These are phyloP conservation scores for Psittacara wagleri DNA, from an alignment of 2,113 vertebrate species.

Conservation along the genomic window DNA sequence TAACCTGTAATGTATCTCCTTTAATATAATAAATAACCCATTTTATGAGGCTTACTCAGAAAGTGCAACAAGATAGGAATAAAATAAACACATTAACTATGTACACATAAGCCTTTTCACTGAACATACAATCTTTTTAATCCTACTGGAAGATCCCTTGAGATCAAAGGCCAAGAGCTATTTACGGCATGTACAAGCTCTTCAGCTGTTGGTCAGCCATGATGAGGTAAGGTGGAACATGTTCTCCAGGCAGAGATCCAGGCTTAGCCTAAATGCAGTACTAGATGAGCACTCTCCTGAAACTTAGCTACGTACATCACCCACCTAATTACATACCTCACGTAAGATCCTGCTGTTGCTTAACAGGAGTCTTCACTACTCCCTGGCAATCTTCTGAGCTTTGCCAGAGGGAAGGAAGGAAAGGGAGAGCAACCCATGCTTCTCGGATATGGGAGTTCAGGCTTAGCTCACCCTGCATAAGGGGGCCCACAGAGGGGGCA, in stretches of 20 bases:
- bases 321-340: neutral
- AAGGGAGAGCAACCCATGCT: neutral
- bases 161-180: neutral
- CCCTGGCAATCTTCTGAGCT: neutral
- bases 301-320: neutral
- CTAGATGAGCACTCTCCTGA: neutral
- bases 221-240: neutral
- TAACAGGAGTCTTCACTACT: neutral
- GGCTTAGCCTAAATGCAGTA: neutral
- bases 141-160: neutral
- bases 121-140: conserved; percentile 13
- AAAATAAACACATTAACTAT: conserved; percentile 44
- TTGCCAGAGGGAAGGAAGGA: neutral
- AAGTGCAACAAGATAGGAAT: conserved; percentile 42
- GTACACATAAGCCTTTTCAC: conserved; percentile 37
- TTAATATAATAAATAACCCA: conserved; percentile 49
- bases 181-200: fast-evolving
- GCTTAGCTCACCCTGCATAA: neutral
- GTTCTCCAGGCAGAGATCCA: neutral
- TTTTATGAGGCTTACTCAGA: conserved; percentile 30
- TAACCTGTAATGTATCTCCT: neutral
- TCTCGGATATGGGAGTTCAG: fast-evolving
- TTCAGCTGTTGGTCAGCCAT: neutral
- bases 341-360: neutral
- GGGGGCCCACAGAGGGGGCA: neutral